Conservation (phyloP, 2,888 invertebrate species). For the Aethes cnicana region DNA sequence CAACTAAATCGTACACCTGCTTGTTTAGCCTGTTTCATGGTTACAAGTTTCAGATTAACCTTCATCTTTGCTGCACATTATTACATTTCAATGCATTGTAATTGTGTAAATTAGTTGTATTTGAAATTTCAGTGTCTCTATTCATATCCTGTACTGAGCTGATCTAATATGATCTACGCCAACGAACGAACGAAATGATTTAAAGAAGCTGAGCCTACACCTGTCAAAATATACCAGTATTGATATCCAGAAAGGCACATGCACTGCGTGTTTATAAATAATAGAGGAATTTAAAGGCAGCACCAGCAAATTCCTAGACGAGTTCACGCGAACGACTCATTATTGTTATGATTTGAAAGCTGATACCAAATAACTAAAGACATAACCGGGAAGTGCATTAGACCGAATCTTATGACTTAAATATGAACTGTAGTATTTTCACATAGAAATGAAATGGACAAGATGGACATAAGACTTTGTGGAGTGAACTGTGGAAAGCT, state of each 20-base stretch:
- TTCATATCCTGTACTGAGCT: too few relatives aligned
- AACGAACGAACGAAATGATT: too few relatives aligned
- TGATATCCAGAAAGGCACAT: conserved; percentile 17
- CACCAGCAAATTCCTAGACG: conserved; percentile 24
- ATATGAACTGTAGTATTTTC: not conserved
- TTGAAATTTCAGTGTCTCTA: too few relatives aligned
- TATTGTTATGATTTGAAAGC: conserved; percentile 28
- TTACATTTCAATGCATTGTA: too few relatives aligned
- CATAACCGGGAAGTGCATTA: not conserved
- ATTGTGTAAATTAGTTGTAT: too few relatives aligned
- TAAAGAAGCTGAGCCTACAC: too few relatives aligned
- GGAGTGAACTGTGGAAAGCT: not conserved
- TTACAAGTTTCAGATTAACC: too few relatives aligned
- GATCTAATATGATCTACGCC: too few relatives aligned
- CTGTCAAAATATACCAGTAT: too few relatives aligned
- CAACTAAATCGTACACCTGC: too few relatives aligned
- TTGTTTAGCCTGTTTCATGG: too few relatives aligned
- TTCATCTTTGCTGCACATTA: too few relatives aligned
- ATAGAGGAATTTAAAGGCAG: conserved; percentile 1
- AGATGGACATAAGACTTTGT: not conserved
- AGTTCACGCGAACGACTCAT: conserved; percentile 17
- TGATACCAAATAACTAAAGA: conserved; percentile 11
- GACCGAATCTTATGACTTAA: not conserved
- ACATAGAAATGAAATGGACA: not conserved
- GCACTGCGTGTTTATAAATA: conserved; percentile 17